Percentiles rank a stretch among this genome's conserved stretches.
Evolutionary conservation across 2,113 vertebrate genomes (phyloP).

Genomic region (Microtus richardsoni): DNA sequence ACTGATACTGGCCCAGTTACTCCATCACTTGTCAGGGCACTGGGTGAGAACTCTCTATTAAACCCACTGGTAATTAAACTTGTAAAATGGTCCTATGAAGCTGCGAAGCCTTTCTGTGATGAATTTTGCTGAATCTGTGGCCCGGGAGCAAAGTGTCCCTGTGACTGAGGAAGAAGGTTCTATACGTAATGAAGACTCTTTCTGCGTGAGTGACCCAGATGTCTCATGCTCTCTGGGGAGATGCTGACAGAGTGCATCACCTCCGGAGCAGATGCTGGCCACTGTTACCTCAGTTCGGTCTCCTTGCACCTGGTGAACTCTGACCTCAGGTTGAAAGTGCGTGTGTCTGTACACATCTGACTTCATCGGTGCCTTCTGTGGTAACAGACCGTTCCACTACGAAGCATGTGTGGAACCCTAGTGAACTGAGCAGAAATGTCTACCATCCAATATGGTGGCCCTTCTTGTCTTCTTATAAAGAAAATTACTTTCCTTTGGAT

Average conservation of each 20-base stretch:
- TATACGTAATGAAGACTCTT: not conserved
- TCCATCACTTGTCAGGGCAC: slow-evolving; percentile 69
- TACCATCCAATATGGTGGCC: fast-evolving
- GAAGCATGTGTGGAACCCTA: not conserved
- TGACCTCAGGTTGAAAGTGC: not conserved
- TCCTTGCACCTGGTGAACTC: not conserved
- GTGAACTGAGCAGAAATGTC: not conserved
- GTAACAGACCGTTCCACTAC: not conserved
- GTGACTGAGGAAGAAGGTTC: not conserved
- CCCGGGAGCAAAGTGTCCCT: slow-evolving; percentile 6
- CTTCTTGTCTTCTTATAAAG: not conserved
- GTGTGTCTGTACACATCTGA: not conserved
- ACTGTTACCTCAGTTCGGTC: not conserved
- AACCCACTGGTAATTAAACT: slow-evolving; percentile 80
- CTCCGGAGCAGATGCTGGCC: not conserved
- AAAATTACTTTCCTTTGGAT: fast-evolving
- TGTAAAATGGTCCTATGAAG: slow-evolving; percentile 75
- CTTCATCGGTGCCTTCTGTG: not conserved
- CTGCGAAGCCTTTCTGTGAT: slow-evolving; percentile 60
- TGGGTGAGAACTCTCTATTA: slow-evolving; percentile 69
- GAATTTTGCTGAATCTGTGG: slow-evolving; percentile 19
- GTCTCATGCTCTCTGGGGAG: not conserved
- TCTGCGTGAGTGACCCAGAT: slow-evolving; percentile 14
- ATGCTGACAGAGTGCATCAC: not conserved
- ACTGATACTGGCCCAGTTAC: slow-evolving; percentile 68